Conservation (phyloP, 2,888 invertebrate species). For the Zele albiditarsus region DNA sequence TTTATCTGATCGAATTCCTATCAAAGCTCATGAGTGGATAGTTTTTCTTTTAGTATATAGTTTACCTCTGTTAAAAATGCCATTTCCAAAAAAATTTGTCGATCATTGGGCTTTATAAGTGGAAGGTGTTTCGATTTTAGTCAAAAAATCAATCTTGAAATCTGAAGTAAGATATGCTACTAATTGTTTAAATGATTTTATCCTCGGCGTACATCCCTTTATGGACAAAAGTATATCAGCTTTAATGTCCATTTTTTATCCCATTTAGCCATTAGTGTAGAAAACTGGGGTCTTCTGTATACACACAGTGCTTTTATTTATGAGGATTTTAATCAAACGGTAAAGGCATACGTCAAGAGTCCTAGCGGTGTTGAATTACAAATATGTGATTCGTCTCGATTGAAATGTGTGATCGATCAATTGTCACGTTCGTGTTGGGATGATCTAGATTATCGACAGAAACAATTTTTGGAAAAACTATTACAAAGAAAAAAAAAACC, state of each 20-base stretch:
- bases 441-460: background rate
- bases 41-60: conserved; percentile 23
- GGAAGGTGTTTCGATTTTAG: conserved; percentile 7
- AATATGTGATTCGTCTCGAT: background rate
- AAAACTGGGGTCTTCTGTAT: conserved; percentile 19
- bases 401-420: background rate
- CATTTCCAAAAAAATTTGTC: conserved; percentile 14
- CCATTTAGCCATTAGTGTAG: conserved; percentile 15
- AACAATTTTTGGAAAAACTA: background rate
- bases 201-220: background rate
- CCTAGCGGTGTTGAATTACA: conserved; percentile 12
- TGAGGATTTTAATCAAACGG: conserved; percentile 17
- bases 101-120: conserved; percentile 28
- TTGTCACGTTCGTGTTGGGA: background rate
- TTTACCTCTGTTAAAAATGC: background rate
- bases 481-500: background rate
- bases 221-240: background rate
- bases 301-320: conserved; percentile 22
- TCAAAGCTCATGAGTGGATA: no score
- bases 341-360: conserved; percentile 23
- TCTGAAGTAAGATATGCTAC: conserved; percentile 19
- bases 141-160: conserved; percentile 13
- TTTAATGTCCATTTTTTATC: conserved; percentile 24
- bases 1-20: background rate
- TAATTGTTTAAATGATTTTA: conserved; percentile 13